A percentile compares a stretch with the other conserved stretches of the same genome.
Conservation (phyloP, 2,888 invertebrate species). For the Rhopalosiphum nymphaeae region DNA sequence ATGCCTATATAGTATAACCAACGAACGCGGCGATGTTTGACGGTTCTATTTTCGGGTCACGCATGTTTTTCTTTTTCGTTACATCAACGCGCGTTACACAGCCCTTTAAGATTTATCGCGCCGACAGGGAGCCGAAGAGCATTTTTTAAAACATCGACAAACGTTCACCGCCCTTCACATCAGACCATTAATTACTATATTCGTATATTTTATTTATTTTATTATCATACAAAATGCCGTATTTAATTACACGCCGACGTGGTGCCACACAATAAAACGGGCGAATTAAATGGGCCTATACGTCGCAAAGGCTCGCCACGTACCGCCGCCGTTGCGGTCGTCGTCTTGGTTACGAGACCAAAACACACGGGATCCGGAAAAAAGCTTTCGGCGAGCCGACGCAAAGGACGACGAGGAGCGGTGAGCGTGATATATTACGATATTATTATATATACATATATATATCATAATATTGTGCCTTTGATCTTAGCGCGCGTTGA, state of each 20-base stretch:
- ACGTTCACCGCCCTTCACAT: not conserved
- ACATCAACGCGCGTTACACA: not conserved
- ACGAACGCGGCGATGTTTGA: not conserved
- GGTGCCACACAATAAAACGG: not conserved
- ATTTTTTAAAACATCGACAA: not conserved
- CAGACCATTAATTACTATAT: not conserved
- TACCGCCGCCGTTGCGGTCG: not conserved
- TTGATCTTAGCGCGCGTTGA: conserved; percentile 13
- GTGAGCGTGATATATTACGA: not conserved
- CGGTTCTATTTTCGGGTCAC: not conserved
- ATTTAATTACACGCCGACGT: conserved; percentile 15
- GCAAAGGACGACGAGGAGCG: not conserved
- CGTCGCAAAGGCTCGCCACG: conserved; percentile 8
- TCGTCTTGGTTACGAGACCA: conserved; percentile 58
- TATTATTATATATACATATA: not conserved
- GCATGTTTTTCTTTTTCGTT: not conserved
- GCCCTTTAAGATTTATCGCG: not conserved
- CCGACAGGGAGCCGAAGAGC: not conserved
- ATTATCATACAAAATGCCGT: conserved; percentile 13
- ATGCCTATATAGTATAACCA: not conserved
- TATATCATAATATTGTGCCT: not conserved
- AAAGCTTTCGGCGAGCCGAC: not conserved
- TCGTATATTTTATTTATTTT: conserved; percentile 32
- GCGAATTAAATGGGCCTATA: not conserved
- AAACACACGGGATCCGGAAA: conserved; percentile 33